A percentile compares a stretch with the other conserved stretches of the same genome.
Evolutionary conservation across 2,888 invertebrate species (phyloP).

Genomic region (Axea sp.): DNA sequence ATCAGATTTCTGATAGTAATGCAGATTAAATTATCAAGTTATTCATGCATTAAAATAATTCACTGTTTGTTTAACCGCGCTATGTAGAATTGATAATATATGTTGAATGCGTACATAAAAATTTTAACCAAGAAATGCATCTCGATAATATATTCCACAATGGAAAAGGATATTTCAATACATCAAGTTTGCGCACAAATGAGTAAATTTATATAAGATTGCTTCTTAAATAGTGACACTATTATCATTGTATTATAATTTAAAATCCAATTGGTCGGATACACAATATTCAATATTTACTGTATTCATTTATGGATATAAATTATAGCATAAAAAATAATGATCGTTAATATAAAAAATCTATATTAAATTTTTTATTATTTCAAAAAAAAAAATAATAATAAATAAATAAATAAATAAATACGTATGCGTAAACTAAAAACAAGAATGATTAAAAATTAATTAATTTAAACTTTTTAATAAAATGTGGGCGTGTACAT

Average conservation of each 20-base stretch:
- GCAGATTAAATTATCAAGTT: conserved; percentile 57
- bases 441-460: too few relatives aligned
- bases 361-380: too few relatives aligned
- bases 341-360: too few relatives aligned
- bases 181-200: conserved; percentile 32
- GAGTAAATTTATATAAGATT: conserved; percentile 29
- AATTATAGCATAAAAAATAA: too few relatives aligned
- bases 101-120: conserved; percentile 12
- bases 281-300: conserved; percentile 25
- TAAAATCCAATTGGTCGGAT: conserved; percentile 15
- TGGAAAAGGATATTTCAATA: conserved; percentile 9
- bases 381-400: too few relatives aligned
- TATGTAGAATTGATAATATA: conserved; percentile 17
- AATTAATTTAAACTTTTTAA: too few relatives aligned
- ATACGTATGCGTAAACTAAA: too few relatives aligned
- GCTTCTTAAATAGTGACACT: conserved; percentile 29
- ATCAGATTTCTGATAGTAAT: conserved; percentile 50
- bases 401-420: too few relatives aligned
- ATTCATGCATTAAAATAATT: conserved; percentile 57
- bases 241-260: conserved; percentile 27
- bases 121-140: conserved; percentile 3
- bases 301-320: conserved; percentile 1
- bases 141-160: conserved; percentile 26
- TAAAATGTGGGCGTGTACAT: too few relatives aligned
- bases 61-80: conserved; percentile 30